Conservation (phyloP, 2,113 vertebrate species). For the Oophaga pumilio region DNA sequence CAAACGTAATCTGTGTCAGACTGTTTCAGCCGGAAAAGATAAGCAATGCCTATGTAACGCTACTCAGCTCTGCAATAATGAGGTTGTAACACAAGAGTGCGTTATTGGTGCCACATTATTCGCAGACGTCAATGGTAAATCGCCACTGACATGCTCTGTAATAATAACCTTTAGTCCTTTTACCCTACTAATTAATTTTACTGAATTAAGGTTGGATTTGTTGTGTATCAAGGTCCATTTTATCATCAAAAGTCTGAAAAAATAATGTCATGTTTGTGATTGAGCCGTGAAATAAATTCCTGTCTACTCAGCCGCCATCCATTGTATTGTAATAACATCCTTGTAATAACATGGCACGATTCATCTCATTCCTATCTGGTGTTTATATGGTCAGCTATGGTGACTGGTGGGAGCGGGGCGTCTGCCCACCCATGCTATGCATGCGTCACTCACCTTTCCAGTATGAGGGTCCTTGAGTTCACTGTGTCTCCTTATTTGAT, state of each 20-base stretch:
- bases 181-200: not conserved
- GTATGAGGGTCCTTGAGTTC: not conserved
- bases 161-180: not conserved
- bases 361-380: not conserved
- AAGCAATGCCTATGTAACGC: too few species aligned
- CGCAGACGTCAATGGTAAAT: not conserved
- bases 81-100: too few species aligned
- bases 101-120: not conserved
- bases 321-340: constrained; percentile 2
- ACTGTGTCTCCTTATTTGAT: not conserved
- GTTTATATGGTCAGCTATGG: not conserved
- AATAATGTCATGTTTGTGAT: not conserved
- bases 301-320: not conserved
- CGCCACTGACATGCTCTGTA: not conserved
- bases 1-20: too few species aligned
- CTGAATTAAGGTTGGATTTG: not conserved
- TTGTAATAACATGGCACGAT: not conserved
- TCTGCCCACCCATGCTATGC: not conserved
- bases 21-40: too few species aligned
- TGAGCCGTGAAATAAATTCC: not conserved
- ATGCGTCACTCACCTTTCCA: not conserved
- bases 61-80: too few species aligned
- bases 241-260: not conserved
- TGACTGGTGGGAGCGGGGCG: not conserved
- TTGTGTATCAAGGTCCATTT: not conserved